Conservation (phyloP, 2,888 invertebrate genomes). For the Zaprionus obscuricornis region DNA sequence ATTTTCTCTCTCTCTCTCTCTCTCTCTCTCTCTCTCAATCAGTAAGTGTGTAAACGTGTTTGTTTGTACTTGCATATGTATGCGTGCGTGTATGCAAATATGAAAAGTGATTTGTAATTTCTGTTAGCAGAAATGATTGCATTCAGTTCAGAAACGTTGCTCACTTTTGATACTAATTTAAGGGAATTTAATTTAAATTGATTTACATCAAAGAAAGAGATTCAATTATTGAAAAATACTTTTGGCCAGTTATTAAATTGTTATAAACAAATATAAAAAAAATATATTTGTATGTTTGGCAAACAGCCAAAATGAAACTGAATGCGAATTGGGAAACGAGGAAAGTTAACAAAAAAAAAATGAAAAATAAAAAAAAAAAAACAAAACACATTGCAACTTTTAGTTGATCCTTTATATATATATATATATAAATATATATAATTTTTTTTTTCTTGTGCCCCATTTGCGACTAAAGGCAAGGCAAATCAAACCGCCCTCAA, state of each 20-base stretch:
- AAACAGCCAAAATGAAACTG: conserved; percentile 45
- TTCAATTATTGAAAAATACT: conserved; percentile 36
- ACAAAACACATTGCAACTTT: conserved; percentile 72
- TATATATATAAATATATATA: too few species aligned
- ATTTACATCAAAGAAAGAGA: conserved; percentile 3
- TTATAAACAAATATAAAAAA: conserved; percentile 52
- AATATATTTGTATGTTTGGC: conserved; percentile 42
- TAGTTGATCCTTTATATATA: conserved; percentile 55
- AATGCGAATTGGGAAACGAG: too few species aligned
- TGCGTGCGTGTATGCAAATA: too few species aligned
- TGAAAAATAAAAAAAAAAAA: too few species aligned
- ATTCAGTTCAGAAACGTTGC: conserved; percentile 27
- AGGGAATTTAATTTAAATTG: conserved; percentile 57
- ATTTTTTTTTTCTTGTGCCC: neutral
- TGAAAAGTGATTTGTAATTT: conserved; percentile 47
- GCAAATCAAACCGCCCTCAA: conserved; percentile 57
- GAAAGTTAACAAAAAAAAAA: too few species aligned
- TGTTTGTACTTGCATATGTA: too few species aligned
- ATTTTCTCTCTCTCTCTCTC: too few species aligned
- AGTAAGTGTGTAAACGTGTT: too few species aligned
- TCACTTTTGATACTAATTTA: conserved; percentile 61
- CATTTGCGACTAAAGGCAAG: conserved; percentile 7
- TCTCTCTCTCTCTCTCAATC: too few species aligned
- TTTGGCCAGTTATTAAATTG: conserved; percentile 51
- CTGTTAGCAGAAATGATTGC: conserved; percentile 41